A percentile compares a stretch with the other conserved stretches of the same genome.
These are phyloP conservation scores for Laticauda colubrina DNA, from an alignment of 2,113 vertebrate species.

Conservation along the genomic window DNA sequence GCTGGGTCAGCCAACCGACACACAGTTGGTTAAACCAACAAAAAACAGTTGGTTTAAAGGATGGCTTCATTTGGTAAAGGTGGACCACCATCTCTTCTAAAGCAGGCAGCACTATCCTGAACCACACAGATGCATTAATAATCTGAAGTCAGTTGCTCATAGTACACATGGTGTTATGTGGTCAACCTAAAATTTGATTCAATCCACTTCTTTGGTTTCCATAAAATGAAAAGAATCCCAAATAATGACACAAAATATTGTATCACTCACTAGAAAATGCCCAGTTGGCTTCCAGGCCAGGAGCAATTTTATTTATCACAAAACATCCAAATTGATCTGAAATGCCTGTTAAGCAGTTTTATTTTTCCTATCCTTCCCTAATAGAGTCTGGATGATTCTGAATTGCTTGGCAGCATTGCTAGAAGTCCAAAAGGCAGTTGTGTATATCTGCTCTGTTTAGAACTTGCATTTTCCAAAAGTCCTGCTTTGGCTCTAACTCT, in stretches of 20 bases:
- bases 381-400: neutral
- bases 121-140: neutral
- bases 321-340: neutral
- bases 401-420: too few species aligned
- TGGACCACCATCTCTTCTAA: neutral
- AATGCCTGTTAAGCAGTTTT: neutral
- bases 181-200: neutral
- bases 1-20: too few species aligned
- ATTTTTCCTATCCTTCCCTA: neutral
- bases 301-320: neutral
- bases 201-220: neutral
- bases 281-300: neutral
- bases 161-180: neutral
- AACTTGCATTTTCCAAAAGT: neutral
- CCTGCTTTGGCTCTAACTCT: neutral
- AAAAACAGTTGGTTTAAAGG: neutral
- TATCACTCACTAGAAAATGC: neutral
- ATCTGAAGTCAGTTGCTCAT: neutral
- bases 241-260: neutral
- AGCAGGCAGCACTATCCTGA: neutral
- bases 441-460: neutral
- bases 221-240: neutral
- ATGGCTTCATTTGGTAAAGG: neutral
- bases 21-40: too few species aligned
- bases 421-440: neutral